Evolutionary conservation across 1,140 invertebrate genomes (phyloP).

Genomic region (Leptonema lineaticorne): DNA sequence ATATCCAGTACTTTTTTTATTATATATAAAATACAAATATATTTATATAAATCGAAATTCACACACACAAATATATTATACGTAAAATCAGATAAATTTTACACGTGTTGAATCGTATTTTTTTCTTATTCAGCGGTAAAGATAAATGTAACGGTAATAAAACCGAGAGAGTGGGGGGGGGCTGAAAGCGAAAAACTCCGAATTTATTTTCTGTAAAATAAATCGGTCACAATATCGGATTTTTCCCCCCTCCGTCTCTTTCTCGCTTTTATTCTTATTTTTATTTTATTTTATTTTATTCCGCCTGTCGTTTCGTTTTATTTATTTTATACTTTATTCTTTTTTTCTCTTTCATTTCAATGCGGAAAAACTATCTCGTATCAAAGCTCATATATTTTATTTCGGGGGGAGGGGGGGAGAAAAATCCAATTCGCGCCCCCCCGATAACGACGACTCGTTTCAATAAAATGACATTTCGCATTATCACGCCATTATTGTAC

Average conservation of each 20-base stretch:
- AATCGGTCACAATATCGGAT: conserved; percentile 11
- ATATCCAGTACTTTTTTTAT: too few species aligned
- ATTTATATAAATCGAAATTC: too few species aligned
- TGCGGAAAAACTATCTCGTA: background rate
- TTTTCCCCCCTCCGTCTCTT: background rate
- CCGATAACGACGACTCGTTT: background rate
- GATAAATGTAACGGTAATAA: conserved; percentile 8
- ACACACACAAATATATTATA: too few species aligned
- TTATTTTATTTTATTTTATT: too few species aligned
- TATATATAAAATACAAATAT: too few species aligned
- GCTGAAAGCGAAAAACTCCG: too few species aligned
- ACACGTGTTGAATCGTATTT: too few species aligned
- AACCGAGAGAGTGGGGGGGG: background rate
- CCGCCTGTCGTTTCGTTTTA: too few species aligned
- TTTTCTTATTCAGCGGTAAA: conserved; percentile 7
- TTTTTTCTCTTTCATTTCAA: background rate
- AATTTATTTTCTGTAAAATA: conserved; percentile 6
- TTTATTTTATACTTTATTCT: too few species aligned
- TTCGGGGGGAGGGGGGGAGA: too few species aligned
- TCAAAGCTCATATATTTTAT: background rate
- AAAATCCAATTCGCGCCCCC: background rate
- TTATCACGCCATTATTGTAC: background rate
- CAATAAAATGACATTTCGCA: background rate
- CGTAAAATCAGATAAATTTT: too few species aligned
- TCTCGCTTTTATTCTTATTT: too few species aligned